Conservation (phyloP, 64 coral and sea anemone genomes). For the Cladopsammia gracilis region DNA sequence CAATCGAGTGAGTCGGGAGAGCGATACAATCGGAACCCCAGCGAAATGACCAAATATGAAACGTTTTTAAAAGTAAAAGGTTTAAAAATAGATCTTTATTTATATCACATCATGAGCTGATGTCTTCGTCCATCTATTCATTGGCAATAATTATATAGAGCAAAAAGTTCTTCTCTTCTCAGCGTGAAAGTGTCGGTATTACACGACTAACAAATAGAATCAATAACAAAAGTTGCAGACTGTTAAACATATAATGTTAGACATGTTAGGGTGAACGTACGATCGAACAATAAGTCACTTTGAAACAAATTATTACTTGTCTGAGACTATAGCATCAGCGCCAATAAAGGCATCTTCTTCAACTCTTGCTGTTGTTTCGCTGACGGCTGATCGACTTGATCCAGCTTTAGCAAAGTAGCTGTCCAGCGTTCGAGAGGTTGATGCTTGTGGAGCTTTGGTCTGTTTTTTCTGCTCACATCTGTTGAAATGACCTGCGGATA, state of each 20-base stretch:
- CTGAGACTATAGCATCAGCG: constrained; percentile 38
- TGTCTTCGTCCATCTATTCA: background rate
- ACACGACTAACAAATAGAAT: background rate
- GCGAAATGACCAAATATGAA: background rate
- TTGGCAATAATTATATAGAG: background rate
- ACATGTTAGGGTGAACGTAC: background rate
- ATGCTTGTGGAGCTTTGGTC: constrained; percentile 19
- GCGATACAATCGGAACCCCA: background rate
- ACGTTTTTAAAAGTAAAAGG: background rate
- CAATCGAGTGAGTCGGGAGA: background rate
- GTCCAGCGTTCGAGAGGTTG: constrained; percentile 26
- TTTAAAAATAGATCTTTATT: constrained; percentile 8
- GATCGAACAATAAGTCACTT: constrained; percentile 15
- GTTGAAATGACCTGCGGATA: constrained; percentile 39
- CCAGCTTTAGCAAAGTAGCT: constrained; percentile 32
- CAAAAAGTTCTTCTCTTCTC: background rate
- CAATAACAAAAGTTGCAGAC: constrained; percentile 7
- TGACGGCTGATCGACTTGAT: constrained; percentile 2
- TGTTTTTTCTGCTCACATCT: constrained; percentile 42
- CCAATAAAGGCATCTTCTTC: constrained; percentile 23
- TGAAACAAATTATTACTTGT: constrained; percentile 18
- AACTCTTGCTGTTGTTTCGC: constrained; percentile 18
- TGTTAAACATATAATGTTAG: no score
- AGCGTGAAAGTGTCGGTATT: constrained; percentile 19
- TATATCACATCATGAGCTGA: background rate